Base-by-base conservation (phyloP, 30 jellyfish, hydroid and myxozoan species). In the Chrysaora quinquecirrha region DNA sequence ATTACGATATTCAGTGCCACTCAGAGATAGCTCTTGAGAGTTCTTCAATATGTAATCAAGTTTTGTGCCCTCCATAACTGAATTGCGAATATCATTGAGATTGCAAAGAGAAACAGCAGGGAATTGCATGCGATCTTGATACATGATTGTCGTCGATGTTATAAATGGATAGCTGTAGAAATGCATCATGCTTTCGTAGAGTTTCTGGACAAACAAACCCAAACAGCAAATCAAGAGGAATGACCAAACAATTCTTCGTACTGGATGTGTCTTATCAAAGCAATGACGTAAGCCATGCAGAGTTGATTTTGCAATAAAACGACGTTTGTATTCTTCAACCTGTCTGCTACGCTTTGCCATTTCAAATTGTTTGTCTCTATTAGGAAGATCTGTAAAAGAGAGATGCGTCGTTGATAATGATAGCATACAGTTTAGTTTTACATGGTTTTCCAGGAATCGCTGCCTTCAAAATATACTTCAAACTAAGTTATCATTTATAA, bases 101-200 rank as follows among this genome's bases (percentile, higher is more conserved):
- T 94, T 94, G 89, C 99, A 94, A 19, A 94, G 67, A 3, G 99
- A 94, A 61, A 94, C 99, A 11, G 99, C 97, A 14, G 99, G 99
- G 52, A 94, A 94, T 56, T 75, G 95, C 58, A 94, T 80, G 22
- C 76, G 63, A 71, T 94, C 96, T 28, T 82, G 86, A 75, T 65
- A 94, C 22, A 19, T 69, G 23, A 72, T 72, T 56, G 96, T 94
- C 21, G 94, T 88, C 48, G 75, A 85, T 4, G 99, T 94, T 65
- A 70, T 87, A 80, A 87, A 88, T 24, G 99, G 99, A 50, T 75
- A 85, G 33, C 85, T 65, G n/a, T 85, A 35, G 75, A 54, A 94
- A 30, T 78, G 78, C 81, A 48, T 71, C 27, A 93, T 87, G 48
- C 99, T 87, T 76, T 82, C 97, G 75, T 73, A 83, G 18, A 94